Evolutionary conservation across 2,113 vertebrate genomes (phyloP), one percentile per base, ranked within the genome.

Genomic region (Boleophthalmus pectinirostris): DNA sequence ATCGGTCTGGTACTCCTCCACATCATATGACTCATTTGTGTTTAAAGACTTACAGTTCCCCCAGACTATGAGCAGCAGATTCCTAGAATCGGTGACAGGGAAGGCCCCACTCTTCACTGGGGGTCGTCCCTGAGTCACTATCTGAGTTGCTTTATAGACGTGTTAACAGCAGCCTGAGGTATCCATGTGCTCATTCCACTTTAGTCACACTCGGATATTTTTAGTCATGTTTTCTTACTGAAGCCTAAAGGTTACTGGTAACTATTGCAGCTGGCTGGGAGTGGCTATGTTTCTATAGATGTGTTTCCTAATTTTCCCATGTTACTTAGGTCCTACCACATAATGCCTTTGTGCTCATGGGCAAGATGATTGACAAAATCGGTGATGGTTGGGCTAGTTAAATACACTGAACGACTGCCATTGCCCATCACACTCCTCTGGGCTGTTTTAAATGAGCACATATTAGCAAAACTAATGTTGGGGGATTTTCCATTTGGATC

Each of bases 81-180:
- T 88, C 82, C 85, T 70, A 85, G 82, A 73, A 87, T 73, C 63
- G 60, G 63, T 75, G 70, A 85, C 73, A 63, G 57, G 64, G 29
- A 14, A 77, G 14, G 10, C 15, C n/a, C 16, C 45, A 64, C 10
- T 60, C 49, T 68, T 33, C 56, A 35, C 58, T 68, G 47, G 66
- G 72, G 68, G n/a, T 29, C 49, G 46, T 21, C 25, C 60, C 11
- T 85, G 78, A 77, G 21, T 82, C 58, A 74, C 29, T 21, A 25
- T 66, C 33, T 66, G 2, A 20, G 61, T 38, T 33, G 33, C 29
- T 35, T 8, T 64, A 29, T 16, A 20, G 60, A 7, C 33, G 33
- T 64, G 29, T 35, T 38, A 38, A 35, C 61, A 64, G 29, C 29
- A n/a, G 29, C 33, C 33, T 38, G 33, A 33, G 58, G 61, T 38